These are phyloP conservation scores for Homarus americanus DNA, from an alignment of 1,140 invertebrate species.

Conservation along the genomic window DNA sequence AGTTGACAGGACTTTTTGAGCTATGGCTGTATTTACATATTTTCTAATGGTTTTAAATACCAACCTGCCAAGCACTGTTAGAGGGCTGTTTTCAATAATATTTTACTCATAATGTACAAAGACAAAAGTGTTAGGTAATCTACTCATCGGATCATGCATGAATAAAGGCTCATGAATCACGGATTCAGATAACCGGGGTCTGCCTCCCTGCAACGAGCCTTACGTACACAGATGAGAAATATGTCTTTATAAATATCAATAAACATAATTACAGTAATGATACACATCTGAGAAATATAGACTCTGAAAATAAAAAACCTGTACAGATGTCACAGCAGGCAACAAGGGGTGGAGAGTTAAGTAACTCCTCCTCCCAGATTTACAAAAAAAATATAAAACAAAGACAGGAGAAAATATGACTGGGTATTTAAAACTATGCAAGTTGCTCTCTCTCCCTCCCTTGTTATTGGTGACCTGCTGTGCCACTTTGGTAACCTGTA, in stretches of 20 bases:
- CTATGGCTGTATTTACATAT: background rate
- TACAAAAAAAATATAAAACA: conserved; percentile 56
- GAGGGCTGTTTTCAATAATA: background rate
- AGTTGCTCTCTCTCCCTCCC: conserved; percentile 43
- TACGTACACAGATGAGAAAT: conserved; percentile 69
- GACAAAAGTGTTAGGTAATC: background rate
- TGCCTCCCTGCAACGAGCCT: conserved; percentile 65
- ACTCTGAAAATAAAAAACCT: conserved; percentile 74
- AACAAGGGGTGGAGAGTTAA: conserved; percentile 54
- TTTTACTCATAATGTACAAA: background rate
- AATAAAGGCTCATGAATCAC: conserved; percentile 43
- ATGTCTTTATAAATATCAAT: conserved; percentile 74
- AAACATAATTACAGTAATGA: conserved; percentile 73
- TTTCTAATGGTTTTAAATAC: background rate
- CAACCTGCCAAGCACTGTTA: background rate
- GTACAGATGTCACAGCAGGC: conserved; percentile 66
- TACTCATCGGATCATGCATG: background rate
- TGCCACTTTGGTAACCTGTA: conserved; percentile 71
- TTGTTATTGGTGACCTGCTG: conserved; percentile 62
- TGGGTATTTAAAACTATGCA: conserved; percentile 32
- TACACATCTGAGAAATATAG: conserved; percentile 74
- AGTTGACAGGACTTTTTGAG: background rate
- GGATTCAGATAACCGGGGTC: conserved; percentile 44
- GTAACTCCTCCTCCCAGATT: conserved; percentile 25
- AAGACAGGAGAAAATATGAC: conserved; percentile 39